Conservation (phyloP, 2,113 vertebrate genomes). For the Rhea pennata region DNA sequence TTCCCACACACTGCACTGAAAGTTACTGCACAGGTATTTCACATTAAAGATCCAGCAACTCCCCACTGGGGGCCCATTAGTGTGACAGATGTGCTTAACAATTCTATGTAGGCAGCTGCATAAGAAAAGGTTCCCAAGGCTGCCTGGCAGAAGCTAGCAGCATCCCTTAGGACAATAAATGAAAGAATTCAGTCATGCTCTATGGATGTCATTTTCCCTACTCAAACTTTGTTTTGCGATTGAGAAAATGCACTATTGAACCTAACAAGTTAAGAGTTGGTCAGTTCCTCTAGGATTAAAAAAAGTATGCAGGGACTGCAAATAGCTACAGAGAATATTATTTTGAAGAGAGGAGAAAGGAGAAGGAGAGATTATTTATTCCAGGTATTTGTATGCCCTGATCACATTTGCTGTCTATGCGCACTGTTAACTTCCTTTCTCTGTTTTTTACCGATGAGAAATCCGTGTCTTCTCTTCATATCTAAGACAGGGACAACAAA, state of each 20-base stretch:
- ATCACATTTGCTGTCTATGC: not conserved
- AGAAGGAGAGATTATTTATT: not conserved
- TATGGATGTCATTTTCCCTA: not conserved
- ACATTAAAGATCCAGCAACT: not conserved
- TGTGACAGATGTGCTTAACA: not conserved
- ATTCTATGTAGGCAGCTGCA: not conserved
- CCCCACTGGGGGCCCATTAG: not conserved
- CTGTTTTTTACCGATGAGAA: not conserved
- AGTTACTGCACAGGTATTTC: not conserved
- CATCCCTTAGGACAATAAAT: not conserved
- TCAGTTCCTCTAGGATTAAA: not conserved
- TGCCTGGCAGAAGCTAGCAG: not conserved
- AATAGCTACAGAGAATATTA: not conserved
- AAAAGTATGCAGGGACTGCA: not conserved
- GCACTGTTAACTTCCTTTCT: not conserved
- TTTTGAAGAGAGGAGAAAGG: not conserved
- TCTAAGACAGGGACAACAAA: not conserved
- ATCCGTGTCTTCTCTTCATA: not conserved
- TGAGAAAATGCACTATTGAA: not conserved
- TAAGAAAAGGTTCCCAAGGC: not conserved
- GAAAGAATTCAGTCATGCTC: not conserved
- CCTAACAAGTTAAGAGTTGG: not conserved
- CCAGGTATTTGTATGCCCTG: not conserved
- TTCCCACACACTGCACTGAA: not conserved
- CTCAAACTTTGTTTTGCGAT: not conserved